phyloP scores from a whole-genome alignment of 2,113 vertebrate species.

The Carassius gibelio region DNA sequence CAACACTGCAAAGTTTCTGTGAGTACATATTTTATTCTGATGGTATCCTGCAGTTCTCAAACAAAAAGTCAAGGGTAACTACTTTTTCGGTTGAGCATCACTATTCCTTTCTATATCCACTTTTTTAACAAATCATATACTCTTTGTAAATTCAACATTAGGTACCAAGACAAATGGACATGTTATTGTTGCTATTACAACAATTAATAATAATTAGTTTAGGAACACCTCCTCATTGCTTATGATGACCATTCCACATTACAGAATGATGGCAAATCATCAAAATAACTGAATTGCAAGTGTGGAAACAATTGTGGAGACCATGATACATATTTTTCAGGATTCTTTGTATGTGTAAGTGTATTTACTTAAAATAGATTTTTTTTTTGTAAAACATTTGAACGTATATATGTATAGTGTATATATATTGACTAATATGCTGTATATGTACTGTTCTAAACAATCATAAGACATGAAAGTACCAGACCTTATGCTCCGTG shows the following conservation, averaged over 20 bases:
- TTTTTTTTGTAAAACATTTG: no score
- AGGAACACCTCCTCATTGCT: no score
- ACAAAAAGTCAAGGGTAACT: slow-evolving; percentile 6
- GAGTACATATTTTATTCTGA: slow-evolving; percentile 3
- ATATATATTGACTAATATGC: neutral
- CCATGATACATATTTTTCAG: no score
- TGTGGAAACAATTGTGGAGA: no score
- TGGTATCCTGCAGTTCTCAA: neutral
- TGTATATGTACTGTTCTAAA: neutral
- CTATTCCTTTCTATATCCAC: neutral
- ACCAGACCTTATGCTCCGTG: neutral
- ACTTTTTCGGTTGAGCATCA: neutral
- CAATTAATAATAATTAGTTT: no score
- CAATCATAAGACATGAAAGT: neutral
- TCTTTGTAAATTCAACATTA: neutral
- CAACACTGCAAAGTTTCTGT: neutral
- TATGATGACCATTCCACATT: no score
- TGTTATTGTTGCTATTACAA: neutral
- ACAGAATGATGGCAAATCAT: no score
- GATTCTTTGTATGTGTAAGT: no score
- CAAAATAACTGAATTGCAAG: no score
- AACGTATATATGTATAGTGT: no score
- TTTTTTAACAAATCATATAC: neutral
- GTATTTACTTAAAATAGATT: no score
- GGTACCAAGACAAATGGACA: neutral